Evolutionary conservation across 2,113 vertebrate species (phyloP).

Genomic region (Gopherus evgoodei): DNA sequence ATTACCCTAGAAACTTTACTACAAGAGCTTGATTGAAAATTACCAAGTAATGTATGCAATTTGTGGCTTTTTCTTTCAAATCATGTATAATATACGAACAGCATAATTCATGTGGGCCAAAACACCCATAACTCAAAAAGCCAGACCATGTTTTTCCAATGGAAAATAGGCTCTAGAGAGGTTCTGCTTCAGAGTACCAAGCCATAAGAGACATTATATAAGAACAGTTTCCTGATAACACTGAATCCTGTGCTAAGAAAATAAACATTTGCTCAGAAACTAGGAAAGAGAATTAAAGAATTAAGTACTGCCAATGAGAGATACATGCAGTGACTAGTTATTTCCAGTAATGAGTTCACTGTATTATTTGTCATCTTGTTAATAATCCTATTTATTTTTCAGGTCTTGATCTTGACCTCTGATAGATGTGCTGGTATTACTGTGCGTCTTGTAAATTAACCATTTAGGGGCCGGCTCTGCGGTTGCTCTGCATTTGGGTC

Average conservation of each 20-base stretch:
- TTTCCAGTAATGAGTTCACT: neutral
- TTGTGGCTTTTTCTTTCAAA: neutral
- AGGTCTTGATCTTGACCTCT: neutral
- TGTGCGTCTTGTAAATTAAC: neutral
- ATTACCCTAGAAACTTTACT: slow-evolving; percentile 56
- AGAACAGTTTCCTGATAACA: neutral
- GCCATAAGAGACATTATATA: neutral
- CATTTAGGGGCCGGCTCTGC: accelerated
- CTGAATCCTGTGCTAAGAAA: neutral
- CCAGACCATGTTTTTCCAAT: neutral
- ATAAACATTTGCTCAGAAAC: neutral
- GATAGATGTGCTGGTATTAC: neutral
- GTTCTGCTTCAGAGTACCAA: neutral
- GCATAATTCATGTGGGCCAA: accelerated
- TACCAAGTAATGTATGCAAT: neutral
- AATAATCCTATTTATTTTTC: neutral
- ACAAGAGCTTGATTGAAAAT: slow-evolving; percentile 36
- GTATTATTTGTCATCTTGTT: neutral
- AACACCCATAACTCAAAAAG: neutral
- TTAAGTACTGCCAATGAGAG: neutral
- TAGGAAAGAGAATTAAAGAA: neutral
- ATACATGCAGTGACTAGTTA: neutral
- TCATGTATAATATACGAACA: neutral
- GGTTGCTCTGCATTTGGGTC: neutral
- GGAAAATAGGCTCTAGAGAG: neutral